These are phyloP conservation scores for Oceanodroma leucorhoa DNA, from an alignment of 2,797 vertebrate species.

Conservation along the genomic window DNA sequence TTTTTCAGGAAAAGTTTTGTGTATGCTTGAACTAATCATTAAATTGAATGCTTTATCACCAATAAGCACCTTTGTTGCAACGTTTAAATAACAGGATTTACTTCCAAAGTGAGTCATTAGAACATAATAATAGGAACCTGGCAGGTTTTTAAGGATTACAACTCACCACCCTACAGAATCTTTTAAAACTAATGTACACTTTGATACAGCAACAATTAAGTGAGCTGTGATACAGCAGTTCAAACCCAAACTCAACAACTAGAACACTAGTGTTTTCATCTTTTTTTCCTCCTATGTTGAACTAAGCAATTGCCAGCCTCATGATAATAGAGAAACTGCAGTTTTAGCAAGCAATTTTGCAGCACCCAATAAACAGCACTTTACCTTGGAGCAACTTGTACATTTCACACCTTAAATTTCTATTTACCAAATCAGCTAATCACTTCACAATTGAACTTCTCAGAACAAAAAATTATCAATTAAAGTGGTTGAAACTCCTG, in stretches of 20 bases:
- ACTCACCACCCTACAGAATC: not conserved
- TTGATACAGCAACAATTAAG: conserved; percentile 47
- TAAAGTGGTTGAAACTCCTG: conserved; percentile 85
- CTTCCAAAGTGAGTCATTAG: conserved; percentile 57
- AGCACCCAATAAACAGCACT: conserved; percentile 67
- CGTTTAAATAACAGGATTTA: conserved; percentile 59
- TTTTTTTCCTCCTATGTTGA: conserved; percentile 33
- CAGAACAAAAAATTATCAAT: conserved; percentile 86
- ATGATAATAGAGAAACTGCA: conserved; percentile 43
- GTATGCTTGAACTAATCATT: conserved; percentile 60
- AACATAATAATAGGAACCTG: conserved; percentile 44
- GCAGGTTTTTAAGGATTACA: conserved; percentile 12
- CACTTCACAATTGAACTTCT: conserved; percentile 83
- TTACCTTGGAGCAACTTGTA: conserved; percentile 77
- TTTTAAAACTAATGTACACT: conserved; percentile 34
- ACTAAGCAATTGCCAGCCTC: conserved; percentile 53
- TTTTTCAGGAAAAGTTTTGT: conserved; percentile 17
- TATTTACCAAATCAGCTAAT: conserved; percentile 86
- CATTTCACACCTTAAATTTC: conserved; percentile 81
- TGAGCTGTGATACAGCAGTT: conserved; percentile 3
- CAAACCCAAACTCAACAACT: conserved; percentile 36
- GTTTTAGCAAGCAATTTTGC: conserved; percentile 73
- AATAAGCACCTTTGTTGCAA: conserved; percentile 47
- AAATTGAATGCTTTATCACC: conserved; percentile 55
- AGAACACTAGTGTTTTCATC: conserved; percentile 55